These are phyloP conservation scores for Bombyx mandarina DNA, from an alignment of 1,140 invertebrate genomes.

Conservation along the genomic window DNA sequence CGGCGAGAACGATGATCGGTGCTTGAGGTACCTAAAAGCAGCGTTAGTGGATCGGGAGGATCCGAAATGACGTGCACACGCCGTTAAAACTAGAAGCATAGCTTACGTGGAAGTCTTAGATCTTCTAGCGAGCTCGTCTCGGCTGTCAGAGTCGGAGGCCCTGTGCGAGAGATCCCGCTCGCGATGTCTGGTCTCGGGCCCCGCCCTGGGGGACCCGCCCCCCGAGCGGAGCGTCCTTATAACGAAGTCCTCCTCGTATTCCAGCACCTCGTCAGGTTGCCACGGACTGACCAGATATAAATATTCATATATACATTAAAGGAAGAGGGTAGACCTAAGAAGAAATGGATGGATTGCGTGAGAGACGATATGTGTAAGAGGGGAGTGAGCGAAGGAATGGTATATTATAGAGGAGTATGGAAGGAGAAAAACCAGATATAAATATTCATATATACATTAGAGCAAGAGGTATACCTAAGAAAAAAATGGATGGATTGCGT, in stretches of 20 bases:
- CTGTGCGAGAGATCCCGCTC: slow-evolving; percentile 13
- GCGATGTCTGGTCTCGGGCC: slow-evolving; percentile 2
- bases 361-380: no score
- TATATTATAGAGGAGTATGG: no score
- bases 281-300: slow-evolving; percentile 33
- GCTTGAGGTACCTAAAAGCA: no score
- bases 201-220: neutral
- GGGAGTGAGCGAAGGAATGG: no score
- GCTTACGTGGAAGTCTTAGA: slow-evolving; percentile 38
- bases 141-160: slow-evolving; percentile 39
- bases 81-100: neutral
- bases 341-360: neutral
- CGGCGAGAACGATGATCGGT: no score
- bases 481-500: slow-evolving; percentile 1
- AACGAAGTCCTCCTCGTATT: slow-evolving; percentile 60
- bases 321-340: slow-evolving; percentile 24
- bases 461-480: slow-evolving; percentile 23
- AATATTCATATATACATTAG: neutral
- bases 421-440: neutral
- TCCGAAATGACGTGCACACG: no score
- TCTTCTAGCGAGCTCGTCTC: slow-evolving; percentile 33
- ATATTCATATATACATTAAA: neutral
- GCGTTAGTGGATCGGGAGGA: no score
- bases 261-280: slow-evolving; percentile 54
- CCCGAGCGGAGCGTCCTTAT: slow-evolving; percentile 28